Conservation (phyloP, 2,888 invertebrate genomes). For the Tenthredo amoena region DNA sequence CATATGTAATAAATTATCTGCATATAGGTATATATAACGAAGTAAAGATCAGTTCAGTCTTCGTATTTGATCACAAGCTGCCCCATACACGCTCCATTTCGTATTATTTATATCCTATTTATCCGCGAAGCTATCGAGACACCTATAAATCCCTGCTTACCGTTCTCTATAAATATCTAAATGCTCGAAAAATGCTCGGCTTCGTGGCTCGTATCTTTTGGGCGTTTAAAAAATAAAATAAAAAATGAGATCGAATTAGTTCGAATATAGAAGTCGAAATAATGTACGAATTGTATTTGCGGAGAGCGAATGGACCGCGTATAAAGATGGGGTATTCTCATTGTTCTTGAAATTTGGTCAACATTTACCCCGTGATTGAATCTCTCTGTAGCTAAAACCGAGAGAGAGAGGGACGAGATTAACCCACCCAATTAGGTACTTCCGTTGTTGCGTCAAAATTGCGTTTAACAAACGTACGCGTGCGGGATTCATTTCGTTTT, state of each 20-base stretch:
- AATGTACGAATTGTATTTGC: not conserved
- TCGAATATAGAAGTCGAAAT: not conserved
- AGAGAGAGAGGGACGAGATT: slow-evolving; percentile 56
- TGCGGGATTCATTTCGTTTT: slow-evolving; percentile 15
- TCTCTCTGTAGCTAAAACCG: slow-evolving; percentile 42
- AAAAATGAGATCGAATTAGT: not conserved
- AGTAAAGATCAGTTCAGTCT: not conserved
- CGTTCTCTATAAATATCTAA: slow-evolving; percentile 5
- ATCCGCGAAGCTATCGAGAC: slow-evolving; percentile 2
- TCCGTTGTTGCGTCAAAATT: slow-evolving; percentile 58
- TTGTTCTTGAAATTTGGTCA: slow-evolving; percentile 29
- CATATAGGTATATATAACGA: not conserved
- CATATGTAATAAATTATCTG: not conserved
- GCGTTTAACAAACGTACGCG: slow-evolving; percentile 37
- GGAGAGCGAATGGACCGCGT: not conserved
- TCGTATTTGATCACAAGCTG: not conserved
- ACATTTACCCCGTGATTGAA: slow-evolving; percentile 58
- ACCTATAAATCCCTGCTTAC: slow-evolving; percentile 8
- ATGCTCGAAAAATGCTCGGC: not conserved
- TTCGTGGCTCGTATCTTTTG: not conserved
- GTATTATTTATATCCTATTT: slow-evolving; percentile 26
- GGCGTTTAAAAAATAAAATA: no score
- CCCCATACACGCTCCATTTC: not conserved
- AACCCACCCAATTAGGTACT: slow-evolving; percentile 57
- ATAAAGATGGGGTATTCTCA: not conserved